Evolutionary conservation across 2,888 invertebrate genomes (phyloP).

Genomic region (Ophonus ardosiacus): DNA sequence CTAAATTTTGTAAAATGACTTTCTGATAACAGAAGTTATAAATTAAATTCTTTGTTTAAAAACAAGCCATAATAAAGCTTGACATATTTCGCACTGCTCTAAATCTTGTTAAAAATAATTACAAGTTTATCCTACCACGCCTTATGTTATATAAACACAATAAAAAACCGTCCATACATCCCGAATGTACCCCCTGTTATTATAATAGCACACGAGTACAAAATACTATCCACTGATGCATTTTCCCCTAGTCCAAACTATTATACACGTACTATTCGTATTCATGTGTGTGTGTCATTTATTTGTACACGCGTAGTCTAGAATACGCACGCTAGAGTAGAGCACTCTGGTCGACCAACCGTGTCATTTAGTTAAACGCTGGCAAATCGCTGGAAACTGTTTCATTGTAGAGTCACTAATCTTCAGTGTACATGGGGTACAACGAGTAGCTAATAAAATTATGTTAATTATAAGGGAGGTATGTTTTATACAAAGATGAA

Average conservation of each 20-base stretch:
- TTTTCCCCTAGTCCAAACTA: background rate
- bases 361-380: conserved; percentile 61
- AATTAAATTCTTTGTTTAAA: no score
- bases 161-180: background rate
- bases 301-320: background rate
- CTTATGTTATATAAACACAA: background rate
- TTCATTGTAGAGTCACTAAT: conserved; percentile 45
- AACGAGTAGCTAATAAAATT: conserved; percentile 9
- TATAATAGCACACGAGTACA: background rate
- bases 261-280: background rate
- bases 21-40: no score
- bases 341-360: conserved; percentile 24
- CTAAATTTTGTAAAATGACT: no score
- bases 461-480: conserved; percentile 26
- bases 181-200: background rate
- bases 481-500: conserved; percentile 8
- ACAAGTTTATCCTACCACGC: background rate
- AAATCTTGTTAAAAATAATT: background rate
- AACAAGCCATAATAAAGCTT: background rate
- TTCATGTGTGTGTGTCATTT: conserved; percentile 19
- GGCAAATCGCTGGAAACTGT: conserved; percentile 57
- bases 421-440: background rate
- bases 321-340: background rate
- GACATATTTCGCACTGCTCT: background rate
- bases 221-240: background rate